Conservation (phyloP, 2,113 vertebrate species). For the Amia ocellicauda region DNA sequence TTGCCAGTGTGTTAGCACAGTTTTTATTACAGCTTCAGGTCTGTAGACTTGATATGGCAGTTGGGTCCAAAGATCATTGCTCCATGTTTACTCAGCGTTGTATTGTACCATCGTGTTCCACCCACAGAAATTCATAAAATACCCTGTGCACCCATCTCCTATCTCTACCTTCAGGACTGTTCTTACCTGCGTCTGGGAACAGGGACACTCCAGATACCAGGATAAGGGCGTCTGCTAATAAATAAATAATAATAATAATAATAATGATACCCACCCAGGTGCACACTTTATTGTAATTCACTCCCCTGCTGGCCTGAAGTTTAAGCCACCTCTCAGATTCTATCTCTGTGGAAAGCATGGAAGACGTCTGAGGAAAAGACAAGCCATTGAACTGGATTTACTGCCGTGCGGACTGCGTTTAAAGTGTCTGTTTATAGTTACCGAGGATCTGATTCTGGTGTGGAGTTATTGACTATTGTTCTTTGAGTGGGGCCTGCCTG, state of each 20-base stretch:
- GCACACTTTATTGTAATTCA: background rate
- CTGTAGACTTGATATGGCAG: background rate
- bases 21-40: too few species aligned
- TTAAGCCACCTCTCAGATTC: too few species aligned
- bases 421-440: slow-evolving; percentile 14
- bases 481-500: background rate
- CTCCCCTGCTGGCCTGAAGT: background rate
- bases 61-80: slow-evolving; percentile 57
- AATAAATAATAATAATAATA: too few species aligned
- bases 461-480: slow-evolving; percentile 11
- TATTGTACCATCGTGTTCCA: slow-evolving; percentile 11
- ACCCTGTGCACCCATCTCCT: slow-evolving; percentile 1
- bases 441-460: slow-evolving; percentile 3
- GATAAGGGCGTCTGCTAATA: too few species aligned
- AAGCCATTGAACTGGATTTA: slow-evolving; percentile 3
- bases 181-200: background rate
- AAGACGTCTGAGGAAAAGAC: background rate
- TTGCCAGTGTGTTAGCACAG: too few species aligned
- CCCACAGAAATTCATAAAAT: slow-evolving; percentile 8
- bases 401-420: background rate
- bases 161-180: background rate
- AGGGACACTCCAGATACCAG: too few species aligned
- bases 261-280: background rate
- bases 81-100: slow-evolving; percentile 42
- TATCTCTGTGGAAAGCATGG: too few species aligned